Evolutionary conservation across 2,888 invertebrate genomes (phyloP), one percentile per base, ranked within the genome.

Genomic region (Lepidonotus clava): DNA sequence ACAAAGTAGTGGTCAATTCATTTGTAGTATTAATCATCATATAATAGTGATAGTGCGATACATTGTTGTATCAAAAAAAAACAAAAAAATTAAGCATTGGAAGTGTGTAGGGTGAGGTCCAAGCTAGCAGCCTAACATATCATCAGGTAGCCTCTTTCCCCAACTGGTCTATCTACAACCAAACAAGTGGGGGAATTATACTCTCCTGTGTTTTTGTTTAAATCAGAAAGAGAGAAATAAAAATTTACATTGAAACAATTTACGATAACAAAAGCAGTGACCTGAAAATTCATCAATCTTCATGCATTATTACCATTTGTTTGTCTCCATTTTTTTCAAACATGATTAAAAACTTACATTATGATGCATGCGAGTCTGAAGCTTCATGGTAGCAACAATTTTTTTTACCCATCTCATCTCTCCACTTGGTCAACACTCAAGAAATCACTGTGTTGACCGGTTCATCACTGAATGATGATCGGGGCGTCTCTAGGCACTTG

Each of bases 361-460:
- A 71, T 71, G 38, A 36, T 71, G 38, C 71, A 71, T 41, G 80
- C 80, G 41, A 80, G 80, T 46, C 80, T 11, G 51, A 80, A 80
- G 80, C 80, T 51, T 80, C 80, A 46, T 80, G 80, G 80, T 80
- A 80, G 80, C 80, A 80, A 80, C 76, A 76, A 71, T 71, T 71
- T 38, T 67, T 71, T 71, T 71, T 0, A 38, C 46, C 46, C 46
- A 46, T 46, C 46, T 46, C 46, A 8, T 18, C 46, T 8, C 18
- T 46, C 38, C 71, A 71, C 71, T 71, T 71, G 36, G 24, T 71
- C 36, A 56, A 36, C 36, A 71, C 71, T n/a, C 36, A 71, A 34
- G 36, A 34, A 71, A 11, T 71, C 71, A 71, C 38, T n/a, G 71
- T 38, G 36, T 71, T 71, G 5, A 71, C 34, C 71, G 18, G 34